Conservation (phyloP, 2,888 invertebrate genomes). For the Auanema freiburgensis region DNA sequence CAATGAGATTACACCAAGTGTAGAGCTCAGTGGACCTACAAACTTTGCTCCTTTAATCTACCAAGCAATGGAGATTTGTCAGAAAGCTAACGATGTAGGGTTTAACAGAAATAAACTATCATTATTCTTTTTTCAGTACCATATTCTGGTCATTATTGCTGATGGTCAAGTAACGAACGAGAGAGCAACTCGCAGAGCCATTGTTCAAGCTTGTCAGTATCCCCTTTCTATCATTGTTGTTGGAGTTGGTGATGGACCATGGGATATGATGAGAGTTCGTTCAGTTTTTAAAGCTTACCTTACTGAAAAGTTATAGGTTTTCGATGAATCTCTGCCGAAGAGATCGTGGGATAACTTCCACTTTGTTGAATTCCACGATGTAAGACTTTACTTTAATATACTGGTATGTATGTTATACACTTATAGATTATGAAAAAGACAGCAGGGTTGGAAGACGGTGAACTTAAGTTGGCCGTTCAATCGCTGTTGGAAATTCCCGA, state of each 20-base stretch:
- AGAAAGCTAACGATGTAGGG: slow-evolving; percentile 63
- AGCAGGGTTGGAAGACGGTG: slow-evolving; percentile 29
- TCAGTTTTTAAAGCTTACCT: background rate
- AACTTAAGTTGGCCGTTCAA: slow-evolving; percentile 65
- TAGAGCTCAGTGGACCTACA: slow-evolving; percentile 69
- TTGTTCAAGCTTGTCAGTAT: slow-evolving; percentile 67
- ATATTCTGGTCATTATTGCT: slow-evolving; percentile 69
- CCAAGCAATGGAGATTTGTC: slow-evolving; percentile 68
- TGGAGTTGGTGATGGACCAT: slow-evolving; percentile 70
- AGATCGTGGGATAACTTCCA: slow-evolving; percentile 70
- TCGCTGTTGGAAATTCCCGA: slow-evolving; percentile 69
- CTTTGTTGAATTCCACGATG: slow-evolving; percentile 68
- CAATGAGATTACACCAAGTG: slow-evolving; percentile 66
- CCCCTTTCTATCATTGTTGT: slow-evolving; percentile 69
- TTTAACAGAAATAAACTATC: too few species aligned
- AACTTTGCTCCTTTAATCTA: slow-evolving; percentile 69
- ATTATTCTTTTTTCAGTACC: too few species aligned
- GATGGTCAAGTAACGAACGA: slow-evolving; percentile 70
- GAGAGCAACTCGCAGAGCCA: slow-evolving; percentile 67
- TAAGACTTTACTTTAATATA: slow-evolving; percentile 35
- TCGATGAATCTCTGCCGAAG: slow-evolving; percentile 68
- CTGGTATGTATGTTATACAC: background rate
- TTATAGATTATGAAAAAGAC: slow-evolving; percentile 33
- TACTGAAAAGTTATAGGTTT: slow-evolving; percentile 60
- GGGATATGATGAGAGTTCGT: slow-evolving; percentile 67